Percentiles rank a stretch among this genome's conserved stretches.
Conservation (phyloP, 2,888 invertebrate genomes). For the Timema cristinae region DNA sequence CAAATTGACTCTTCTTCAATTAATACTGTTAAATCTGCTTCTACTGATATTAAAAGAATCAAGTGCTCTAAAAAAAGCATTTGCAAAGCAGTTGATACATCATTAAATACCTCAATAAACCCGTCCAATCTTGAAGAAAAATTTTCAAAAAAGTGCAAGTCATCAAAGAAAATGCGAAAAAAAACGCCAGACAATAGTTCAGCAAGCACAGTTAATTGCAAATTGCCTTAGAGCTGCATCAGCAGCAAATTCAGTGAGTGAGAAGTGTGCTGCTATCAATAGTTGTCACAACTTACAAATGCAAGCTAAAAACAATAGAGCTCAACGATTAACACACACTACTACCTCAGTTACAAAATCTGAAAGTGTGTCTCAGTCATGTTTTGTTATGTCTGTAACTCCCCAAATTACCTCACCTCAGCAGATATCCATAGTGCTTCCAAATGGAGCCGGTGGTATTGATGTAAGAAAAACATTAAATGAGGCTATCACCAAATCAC, state of each 20-base stretch:
- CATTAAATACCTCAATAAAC: slow-evolving; percentile 16
- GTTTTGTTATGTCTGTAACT: slow-evolving; percentile 20
- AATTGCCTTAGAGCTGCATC: background rate
- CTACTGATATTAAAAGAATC: no score
- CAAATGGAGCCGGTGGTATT: slow-evolving; percentile 1
- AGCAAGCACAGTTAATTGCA: no score
- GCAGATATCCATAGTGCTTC: slow-evolving; percentile 13
- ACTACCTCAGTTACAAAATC: slow-evolving; percentile 16
- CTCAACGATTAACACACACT: slow-evolving; percentile 9
- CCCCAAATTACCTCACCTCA: background rate
- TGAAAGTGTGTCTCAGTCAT: slow-evolving; percentile 8
- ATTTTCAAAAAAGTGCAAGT: slow-evolving; percentile 4
- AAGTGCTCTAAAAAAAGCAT: no score
- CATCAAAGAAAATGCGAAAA: background rate
- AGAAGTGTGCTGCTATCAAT: slow-evolving; percentile 6
- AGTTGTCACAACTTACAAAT: no score
- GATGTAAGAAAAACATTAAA: background rate
- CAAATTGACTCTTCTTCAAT: no score
- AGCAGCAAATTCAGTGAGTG: slow-evolving; percentile 9
- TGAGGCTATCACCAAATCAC: slow-evolving; percentile 19
- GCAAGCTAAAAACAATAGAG: slow-evolving; percentile 3
- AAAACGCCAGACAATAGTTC: no score
- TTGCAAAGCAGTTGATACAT: no score
- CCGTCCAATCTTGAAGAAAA: slow-evolving; percentile 16
- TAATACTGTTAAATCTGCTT: no score